phyloP scores from a whole-genome alignment of 2,797 vertebrate species.

The Pipistrellus kuhlii region DNA sequence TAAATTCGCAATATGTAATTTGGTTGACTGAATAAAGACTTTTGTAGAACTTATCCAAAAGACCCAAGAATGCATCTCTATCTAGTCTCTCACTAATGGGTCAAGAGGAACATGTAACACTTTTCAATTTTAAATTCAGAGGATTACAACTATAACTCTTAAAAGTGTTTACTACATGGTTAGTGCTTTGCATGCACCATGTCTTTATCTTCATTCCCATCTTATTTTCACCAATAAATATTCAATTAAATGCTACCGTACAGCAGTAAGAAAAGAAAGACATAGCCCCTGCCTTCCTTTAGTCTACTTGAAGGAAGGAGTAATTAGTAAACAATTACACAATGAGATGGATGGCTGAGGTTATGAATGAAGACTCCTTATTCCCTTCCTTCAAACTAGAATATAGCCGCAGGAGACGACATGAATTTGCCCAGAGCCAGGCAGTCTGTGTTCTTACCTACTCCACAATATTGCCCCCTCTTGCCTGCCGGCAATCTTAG shows the following conservation, averaged over 20 bases:
- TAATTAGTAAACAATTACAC: background rate
- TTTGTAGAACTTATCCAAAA: background rate
- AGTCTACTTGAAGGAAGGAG: background rate
- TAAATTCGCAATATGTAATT: slow-evolving; percentile 10
- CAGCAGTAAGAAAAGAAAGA: background rate
- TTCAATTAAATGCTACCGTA: background rate
- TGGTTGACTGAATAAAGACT: background rate
- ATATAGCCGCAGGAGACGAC: background rate
- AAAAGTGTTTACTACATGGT: background rate
- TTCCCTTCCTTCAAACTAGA: background rate
- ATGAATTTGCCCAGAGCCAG: background rate
- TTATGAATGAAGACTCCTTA: background rate
- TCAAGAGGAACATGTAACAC: background rate
- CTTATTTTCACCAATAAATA: background rate
- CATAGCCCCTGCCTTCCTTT: background rate
- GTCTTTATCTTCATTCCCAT: background rate
- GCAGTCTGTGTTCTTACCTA: background rate
- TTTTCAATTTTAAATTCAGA: background rate
- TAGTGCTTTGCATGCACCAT: background rate
- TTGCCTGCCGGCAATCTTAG: background rate
- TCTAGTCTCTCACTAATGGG: background rate
- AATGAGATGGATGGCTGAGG: background rate
- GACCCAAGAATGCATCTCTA: background rate
- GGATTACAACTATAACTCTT: background rate
- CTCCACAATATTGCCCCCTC: background rate